phyloP scores from a whole-genome alignment of 92 coral and sea anemone genomes.

The Chrysogorgia sp. region DNA sequence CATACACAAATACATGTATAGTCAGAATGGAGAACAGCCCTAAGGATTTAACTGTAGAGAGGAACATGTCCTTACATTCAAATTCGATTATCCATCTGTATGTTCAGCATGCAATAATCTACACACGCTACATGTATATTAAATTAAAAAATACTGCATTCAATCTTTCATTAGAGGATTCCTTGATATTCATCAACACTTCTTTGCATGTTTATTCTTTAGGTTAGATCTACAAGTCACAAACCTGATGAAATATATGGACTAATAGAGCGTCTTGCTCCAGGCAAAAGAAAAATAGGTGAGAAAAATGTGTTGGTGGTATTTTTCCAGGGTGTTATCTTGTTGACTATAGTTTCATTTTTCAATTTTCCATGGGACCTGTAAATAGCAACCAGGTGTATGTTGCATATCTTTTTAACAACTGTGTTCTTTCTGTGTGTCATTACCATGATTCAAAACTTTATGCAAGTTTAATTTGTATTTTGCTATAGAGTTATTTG shows the following conservation, averaged over 20 bases:
- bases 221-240: conserved; percentile 99
- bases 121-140: neutral
- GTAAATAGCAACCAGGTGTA: too few species aligned
- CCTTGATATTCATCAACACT: neutral
- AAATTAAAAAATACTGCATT: neutral
- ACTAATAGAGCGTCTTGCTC: conserved; percentile 86
- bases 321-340: neutral
- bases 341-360: too few species aligned
- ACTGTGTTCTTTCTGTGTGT: neutral
- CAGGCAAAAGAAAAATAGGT: conserved; percentile 93
- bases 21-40: neutral
- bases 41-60: neutral
- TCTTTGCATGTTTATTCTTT: neutral
- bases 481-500: conserved; percentile 76
- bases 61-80: too few species aligned
- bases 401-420: too few species aligned
- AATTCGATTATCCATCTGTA: neutral
- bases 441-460: neutral
- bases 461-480: neutral
- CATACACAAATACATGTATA: too few species aligned
- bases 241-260: conserved; percentile 99
- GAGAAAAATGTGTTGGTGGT: neutral
- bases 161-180: neutral
- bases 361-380: too few species aligned
- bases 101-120: too few species aligned